Conservation (phyloP, 2,797 vertebrate species). For the Pantherophis alleghaniensis region DNA sequence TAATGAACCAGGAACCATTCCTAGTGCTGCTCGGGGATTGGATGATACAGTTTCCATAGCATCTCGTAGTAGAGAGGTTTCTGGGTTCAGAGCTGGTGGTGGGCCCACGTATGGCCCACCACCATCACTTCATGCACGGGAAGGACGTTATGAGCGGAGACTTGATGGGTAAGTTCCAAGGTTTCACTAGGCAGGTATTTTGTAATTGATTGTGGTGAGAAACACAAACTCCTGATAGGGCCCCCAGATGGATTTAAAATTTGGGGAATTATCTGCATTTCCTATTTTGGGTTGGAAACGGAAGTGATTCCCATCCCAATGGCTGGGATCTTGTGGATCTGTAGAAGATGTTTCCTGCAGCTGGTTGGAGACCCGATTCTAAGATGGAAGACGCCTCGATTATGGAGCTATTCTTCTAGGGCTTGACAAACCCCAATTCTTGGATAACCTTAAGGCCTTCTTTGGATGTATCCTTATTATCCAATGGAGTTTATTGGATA, state of each 20-base stretch:
- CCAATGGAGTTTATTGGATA: conserved; percentile 71
- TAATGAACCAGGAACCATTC: conserved; percentile 99
- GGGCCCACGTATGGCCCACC: conserved; percentile 95
- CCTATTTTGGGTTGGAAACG: conserved; percentile 83
- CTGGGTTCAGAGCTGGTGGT: conserved; percentile 98
- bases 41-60: conserved; percentile 98
- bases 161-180: conserved; percentile 99
- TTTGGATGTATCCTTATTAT: conserved; percentile 77
- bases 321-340: conserved; percentile 78
- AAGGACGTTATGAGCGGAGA: conserved; percentile 99
- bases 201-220: conserved; percentile 90
- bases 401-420: conserved; percentile 78
- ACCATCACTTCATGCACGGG: conserved; percentile 98
- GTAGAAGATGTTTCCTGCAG: conserved; percentile 77
- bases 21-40: conserved; percentile 95
- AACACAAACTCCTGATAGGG: conserved; percentile 83
- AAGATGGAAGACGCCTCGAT: conserved; percentile 72
- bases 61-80: conserved; percentile 97
- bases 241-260: conserved; percentile 82
- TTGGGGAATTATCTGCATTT: conserved; percentile 82
- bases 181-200: conserved; percentile 94
- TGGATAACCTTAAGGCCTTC: conserved; percentile 76
- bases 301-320: conserved; percentile 78
- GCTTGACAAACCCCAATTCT: conserved; percentile 65
- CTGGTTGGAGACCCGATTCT: conserved; percentile 77